Percentiles rank a stretch among this genome's conserved stretches.
These are phyloP conservation scores for Crotalus tigris DNA, from an alignment of 2,113 vertebrate genomes.

Conservation along the genomic window DNA sequence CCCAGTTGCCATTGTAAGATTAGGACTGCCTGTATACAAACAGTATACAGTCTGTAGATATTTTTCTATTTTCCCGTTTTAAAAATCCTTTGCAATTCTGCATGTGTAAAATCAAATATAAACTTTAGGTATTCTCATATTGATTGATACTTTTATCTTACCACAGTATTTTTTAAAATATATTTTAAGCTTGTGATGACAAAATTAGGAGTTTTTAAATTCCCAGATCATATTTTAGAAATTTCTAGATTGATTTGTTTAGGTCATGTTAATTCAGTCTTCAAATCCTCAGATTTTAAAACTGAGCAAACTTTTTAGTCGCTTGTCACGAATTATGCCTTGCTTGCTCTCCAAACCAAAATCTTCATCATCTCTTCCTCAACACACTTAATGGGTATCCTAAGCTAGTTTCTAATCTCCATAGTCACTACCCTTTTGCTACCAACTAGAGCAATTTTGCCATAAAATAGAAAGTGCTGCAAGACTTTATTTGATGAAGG, in stretches of 20 bases:
- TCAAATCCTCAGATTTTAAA: background rate
- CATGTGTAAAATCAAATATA: background rate
- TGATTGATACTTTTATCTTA: background rate
- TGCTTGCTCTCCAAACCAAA: background rate
- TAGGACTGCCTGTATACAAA: background rate
- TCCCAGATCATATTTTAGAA: background rate
- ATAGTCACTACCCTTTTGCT: background rate
- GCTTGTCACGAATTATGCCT: background rate
- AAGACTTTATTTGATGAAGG: background rate
- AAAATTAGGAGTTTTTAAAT: background rate
- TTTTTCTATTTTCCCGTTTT: background rate
- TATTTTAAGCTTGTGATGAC: background rate
- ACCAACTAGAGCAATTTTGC: background rate
- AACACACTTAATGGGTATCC: background rate
- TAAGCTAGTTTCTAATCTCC: background rate
- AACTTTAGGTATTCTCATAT: background rate
- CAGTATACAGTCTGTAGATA: background rate
- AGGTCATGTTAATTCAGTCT: background rate
- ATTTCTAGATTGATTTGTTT: background rate
- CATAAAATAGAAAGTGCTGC: background rate
- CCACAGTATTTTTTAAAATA: background rate
- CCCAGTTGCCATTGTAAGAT: background rate
- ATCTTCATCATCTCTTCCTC: background rate
- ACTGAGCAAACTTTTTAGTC: background rate
- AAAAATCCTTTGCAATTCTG: background rate